Evolutionary conservation across 1,140 invertebrate species (phyloP), one percentile per base, ranked within the genome.

Genomic region (Zaprionus kolodkinae): DNA sequence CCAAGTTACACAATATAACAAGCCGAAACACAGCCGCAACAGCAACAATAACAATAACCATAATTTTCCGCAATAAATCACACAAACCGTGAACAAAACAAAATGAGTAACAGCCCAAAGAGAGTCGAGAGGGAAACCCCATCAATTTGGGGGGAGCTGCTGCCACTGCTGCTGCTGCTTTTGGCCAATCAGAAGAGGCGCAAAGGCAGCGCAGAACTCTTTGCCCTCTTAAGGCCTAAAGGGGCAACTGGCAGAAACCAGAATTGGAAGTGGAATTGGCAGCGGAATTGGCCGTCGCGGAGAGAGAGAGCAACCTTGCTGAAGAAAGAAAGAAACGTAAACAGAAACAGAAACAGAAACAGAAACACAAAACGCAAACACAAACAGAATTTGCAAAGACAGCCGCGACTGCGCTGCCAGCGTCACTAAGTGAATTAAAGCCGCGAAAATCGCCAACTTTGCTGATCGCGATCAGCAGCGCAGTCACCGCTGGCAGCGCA

Each of bases 21-120:
- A 17, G 33, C 27, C 30, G 27, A 55, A 50, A 25, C 45, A 50
- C 36, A 17, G 33, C 27, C 17, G 27, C 40, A 50, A 25, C 45
- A 50, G 69, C 73, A 79, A 73, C 79, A 79, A 75, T 74, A 80
- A 69, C 43, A 77, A 72, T 40, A 84, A 89, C 78, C 78, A 85
- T 81, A 76, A 89, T 86, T 86, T 86, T 78, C 83, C 78, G 59
- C 72, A 66, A 89, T 89, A 89, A 89, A 85, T 89, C 85, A 89
- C 79, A 55, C 77, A 85, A 85, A 77, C 45, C 38, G 62, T 68
- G 77, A 89, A 79, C 79, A 86, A 79, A 89, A 88, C 84, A 89
- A 88, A 77, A 40, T 76, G 69, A 76, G 69, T 74, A 74, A 77
- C 64, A 56, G 55, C 52, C 62, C n/a, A n/a, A 74, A 72, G 36